Conservation (phyloP, 92 coral and sea anemone genomes). For the Palythoa caribaeorum region DNA sequence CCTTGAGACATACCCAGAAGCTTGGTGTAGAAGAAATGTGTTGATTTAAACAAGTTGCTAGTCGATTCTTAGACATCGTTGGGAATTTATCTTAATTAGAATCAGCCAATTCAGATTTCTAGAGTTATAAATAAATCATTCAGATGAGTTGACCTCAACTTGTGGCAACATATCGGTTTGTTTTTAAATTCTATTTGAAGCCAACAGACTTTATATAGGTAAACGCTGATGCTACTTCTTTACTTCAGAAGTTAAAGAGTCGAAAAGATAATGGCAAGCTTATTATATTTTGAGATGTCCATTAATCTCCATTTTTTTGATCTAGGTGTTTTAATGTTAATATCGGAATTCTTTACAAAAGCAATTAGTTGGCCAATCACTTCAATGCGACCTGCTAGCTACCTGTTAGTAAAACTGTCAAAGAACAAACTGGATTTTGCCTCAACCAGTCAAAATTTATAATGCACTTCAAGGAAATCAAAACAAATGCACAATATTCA, state of each 20-base stretch:
- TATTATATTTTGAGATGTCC: background rate
- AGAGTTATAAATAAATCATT: slow-evolving; percentile 14
- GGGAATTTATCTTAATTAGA: background rate
- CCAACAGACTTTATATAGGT: background rate
- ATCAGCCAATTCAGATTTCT: slow-evolving; percentile 2
- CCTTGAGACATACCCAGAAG: background rate
- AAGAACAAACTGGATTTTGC: background rate
- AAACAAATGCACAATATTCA: background rate
- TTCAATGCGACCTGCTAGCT: background rate
- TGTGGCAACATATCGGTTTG: background rate
- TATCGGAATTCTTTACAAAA: background rate
- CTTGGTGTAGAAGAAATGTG: background rate
- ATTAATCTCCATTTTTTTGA: background rate
- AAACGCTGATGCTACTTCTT: background rate
- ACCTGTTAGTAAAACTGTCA: background rate
- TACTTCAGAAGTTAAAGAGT: background rate
- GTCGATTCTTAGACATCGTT: background rate
- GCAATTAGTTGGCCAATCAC: background rate
- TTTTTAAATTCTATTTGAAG: background rate
- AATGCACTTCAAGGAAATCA: background rate
- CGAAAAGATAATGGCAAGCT: background rate
- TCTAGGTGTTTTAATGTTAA: background rate
- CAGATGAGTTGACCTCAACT: slow-evolving; percentile 22
- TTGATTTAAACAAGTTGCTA: background rate
- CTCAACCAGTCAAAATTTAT: background rate